A percentile compares a stretch with the other conserved stretches of the same genome.
phyloP scores from a whole-genome alignment of 2,888 invertebrate species.

The Meandrusa payeni region DNA sequence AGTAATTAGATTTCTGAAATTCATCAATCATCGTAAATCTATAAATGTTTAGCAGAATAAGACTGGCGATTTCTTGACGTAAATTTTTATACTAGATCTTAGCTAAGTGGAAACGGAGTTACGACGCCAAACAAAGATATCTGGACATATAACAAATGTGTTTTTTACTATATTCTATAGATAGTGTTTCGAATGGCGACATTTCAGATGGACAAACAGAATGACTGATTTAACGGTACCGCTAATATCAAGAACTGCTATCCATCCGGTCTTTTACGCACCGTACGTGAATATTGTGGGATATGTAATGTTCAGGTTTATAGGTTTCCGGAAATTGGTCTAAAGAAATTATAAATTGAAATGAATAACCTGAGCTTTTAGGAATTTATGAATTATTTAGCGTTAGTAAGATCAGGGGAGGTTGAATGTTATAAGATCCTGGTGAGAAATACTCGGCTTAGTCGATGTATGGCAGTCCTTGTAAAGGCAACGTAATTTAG shows the following conservation, averaged over 20 bases:
- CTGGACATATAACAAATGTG: conserved; percentile 13
- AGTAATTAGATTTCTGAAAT: conserved; percentile 2
- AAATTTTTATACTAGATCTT: not conserved
- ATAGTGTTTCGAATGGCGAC: conserved; percentile 16
- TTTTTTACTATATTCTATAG: conserved; percentile 7
- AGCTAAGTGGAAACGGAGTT: conserved; percentile 7
- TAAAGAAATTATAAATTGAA: too few relatives aligned
- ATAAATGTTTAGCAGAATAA: conserved; percentile 4
- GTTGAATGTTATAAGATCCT: conserved; percentile 1
- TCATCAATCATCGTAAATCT: conserved; percentile 2
- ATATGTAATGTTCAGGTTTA: not conserved
- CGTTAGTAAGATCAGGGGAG: not conserved
- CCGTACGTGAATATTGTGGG: too few relatives aligned
- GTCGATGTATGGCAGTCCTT: conserved; percentile 20
- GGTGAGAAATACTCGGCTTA: conserved; percentile 1
- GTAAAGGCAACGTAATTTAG: conserved; percentile 15
- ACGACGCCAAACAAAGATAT: not conserved
- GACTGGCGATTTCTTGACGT: conserved; percentile 6
- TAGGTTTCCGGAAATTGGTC: conserved; percentile 1
- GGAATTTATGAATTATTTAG: too few relatives aligned
- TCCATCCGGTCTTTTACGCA: not conserved
- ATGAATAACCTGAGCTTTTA: too few relatives aligned
- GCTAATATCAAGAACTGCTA: conserved; percentile 6
- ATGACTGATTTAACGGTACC: not conserved
- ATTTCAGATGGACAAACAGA: not conserved